phyloP scores from a whole-genome alignment of 2,888 invertebrate species.

The Mongoloraphidia duomilia region DNA sequence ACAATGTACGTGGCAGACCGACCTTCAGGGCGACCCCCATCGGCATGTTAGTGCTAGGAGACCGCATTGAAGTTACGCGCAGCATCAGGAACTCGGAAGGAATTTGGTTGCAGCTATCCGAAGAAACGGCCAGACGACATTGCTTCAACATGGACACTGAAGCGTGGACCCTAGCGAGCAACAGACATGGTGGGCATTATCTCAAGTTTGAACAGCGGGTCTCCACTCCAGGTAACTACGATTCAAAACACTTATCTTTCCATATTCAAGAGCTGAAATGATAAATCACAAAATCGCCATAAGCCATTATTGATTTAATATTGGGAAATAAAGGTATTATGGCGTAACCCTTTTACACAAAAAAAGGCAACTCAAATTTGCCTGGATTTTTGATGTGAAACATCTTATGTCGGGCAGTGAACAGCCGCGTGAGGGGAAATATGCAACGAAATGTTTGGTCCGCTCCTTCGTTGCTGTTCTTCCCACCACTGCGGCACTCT shows the following conservation, averaged over 20 bases:
- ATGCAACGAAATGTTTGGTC: too few species aligned
- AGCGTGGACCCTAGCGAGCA: conserved; percentile 57
- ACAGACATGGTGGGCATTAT: conserved; percentile 46
- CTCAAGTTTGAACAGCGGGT: conserved; percentile 29
- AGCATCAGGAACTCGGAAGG: conserved; percentile 50
- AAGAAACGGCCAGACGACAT: conserved; percentile 44
- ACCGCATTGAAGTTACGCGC: conserved; percentile 46
- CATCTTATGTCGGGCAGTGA: too few species aligned
- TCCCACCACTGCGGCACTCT: too few species aligned
- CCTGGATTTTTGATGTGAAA: too few species aligned
- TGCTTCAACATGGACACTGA: conserved; percentile 52
- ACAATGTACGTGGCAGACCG: conserved; percentile 54
- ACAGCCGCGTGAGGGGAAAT: too few species aligned
- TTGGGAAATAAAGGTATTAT: not conserved
- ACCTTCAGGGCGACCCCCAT: conserved; percentile 53
- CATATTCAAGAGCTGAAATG: not conserved
- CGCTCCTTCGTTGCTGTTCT: too few species aligned
- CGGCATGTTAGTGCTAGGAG: conserved; percentile 49
- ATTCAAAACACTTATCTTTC: not conserved
- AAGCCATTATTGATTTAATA: too few species aligned
- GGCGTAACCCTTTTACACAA: too few species aligned
- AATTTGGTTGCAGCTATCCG: conserved; percentile 49
- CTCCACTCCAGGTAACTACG: conserved; percentile 11
- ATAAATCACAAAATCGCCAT: conserved; percentile 7
- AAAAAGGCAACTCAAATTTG: too few species aligned